These are phyloP conservation scores for Nomada fucata DNA, from an alignment of 2,888 invertebrate genomes.

Conservation along the genomic window DNA sequence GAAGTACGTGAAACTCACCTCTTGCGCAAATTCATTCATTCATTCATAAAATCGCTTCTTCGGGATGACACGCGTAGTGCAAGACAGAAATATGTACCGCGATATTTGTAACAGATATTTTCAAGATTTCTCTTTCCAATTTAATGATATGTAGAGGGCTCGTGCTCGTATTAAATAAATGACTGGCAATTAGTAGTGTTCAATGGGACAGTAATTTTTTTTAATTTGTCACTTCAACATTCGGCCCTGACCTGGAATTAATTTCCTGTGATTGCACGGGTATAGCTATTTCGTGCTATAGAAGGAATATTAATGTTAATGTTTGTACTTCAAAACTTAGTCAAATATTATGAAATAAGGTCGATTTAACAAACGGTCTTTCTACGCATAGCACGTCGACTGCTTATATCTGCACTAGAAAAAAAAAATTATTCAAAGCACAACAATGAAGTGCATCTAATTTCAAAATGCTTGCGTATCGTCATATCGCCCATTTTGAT, in stretches of 20 bases:
- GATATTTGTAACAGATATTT: no score
- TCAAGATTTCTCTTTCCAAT: neutral
- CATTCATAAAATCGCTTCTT: neutral
- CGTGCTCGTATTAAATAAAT: no score
- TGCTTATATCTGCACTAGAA: no score
- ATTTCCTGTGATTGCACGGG: slow-evolving; percentile 18
- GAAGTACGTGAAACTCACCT: neutral
- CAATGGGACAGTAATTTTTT: neutral
- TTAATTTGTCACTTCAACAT: slow-evolving; percentile 9
- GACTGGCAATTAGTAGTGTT: neutral
- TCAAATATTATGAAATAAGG: no score
- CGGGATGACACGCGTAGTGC: no score
- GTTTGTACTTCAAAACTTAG: neutral
- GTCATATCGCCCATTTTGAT: no score
- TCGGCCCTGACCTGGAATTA: slow-evolving; percentile 29
- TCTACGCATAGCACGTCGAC: no score
- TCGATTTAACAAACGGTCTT: no score
- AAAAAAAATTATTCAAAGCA: no score
- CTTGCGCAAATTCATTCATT: neutral
- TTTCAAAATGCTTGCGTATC: no score
- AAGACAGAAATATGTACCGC: no score
- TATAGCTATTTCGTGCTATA: neutral
- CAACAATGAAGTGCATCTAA: no score
- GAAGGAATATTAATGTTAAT: slow-evolving; percentile 21
- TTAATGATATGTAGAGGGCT: neutral